Conservation (phyloP, 2,797 vertebrate species). For the Megalops cyprinoides region DNA sequence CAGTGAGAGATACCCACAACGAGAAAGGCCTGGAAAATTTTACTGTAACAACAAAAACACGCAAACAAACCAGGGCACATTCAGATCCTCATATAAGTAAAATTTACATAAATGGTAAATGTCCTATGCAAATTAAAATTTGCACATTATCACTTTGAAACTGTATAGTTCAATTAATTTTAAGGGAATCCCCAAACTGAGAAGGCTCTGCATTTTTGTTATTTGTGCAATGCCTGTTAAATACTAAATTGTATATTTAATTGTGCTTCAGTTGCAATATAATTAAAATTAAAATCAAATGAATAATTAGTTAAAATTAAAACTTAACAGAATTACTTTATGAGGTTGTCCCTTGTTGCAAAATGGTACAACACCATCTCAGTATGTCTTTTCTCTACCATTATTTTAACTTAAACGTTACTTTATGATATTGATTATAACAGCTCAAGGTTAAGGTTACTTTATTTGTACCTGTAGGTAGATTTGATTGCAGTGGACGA, state of each 20-base stretch:
- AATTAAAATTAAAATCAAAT: neutral
- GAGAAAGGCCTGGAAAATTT: neutral
- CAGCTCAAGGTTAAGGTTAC: too few species aligned
- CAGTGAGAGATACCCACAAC: slow-evolving; percentile 31
- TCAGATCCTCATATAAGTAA: too few species aligned
- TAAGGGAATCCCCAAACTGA: neutral
- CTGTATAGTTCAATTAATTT: neutral
- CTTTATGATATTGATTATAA: neutral
- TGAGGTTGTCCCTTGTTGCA: neutral
- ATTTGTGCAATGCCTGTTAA: neutral
- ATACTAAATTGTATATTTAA: too few species aligned
- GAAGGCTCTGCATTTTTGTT: neutral
- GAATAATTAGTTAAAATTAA: neutral
- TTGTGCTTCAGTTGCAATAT: too few species aligned
- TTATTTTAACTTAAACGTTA: too few species aligned
- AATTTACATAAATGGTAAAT: too few species aligned
- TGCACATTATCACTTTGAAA: neutral
- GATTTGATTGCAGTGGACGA: too few species aligned
- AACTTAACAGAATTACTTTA: neutral
- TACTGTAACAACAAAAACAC: neutral
- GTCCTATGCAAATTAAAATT: neutral
- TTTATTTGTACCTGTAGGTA: too few species aligned
- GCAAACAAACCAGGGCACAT: neutral
- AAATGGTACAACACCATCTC: too few species aligned
- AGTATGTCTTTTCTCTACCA: too few species aligned